These are phyloP conservation scores for Zygaena filipendulae DNA, from an alignment of 2,888 invertebrate species.

Conservation along the genomic window DNA sequence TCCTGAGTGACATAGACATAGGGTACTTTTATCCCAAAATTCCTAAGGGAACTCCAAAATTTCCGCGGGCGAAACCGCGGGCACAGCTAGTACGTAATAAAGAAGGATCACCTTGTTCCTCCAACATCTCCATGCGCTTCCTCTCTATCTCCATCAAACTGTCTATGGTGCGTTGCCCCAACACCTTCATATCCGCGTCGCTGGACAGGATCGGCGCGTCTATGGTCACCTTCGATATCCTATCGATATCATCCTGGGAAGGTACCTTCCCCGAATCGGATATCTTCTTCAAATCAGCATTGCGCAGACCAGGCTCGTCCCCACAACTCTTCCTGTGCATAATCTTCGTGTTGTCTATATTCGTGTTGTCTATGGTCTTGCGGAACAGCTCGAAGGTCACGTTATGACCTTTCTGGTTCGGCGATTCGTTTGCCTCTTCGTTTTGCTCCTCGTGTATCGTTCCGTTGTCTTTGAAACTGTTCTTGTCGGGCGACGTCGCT, in stretches of 20 bases:
- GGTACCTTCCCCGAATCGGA: slow-evolving; percentile 65
- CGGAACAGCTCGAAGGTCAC: slow-evolving; percentile 20
- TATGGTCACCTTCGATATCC: slow-evolving; percentile 89
- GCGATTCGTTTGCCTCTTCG: slow-evolving; percentile 16
- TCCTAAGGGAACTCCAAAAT: too few species aligned
- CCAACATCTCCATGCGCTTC: slow-evolving; percentile 85
- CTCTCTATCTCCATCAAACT: slow-evolving; percentile 91
- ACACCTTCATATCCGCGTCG: slow-evolving; percentile 72
- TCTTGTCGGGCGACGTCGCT: slow-evolving; percentile 48
- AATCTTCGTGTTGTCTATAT: slow-evolving; percentile 22
- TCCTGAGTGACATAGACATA: too few species aligned
- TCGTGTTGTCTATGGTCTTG: slow-evolving; percentile 11
- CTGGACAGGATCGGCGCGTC: slow-evolving; percentile 81
- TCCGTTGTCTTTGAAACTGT: slow-evolving; percentile 27
- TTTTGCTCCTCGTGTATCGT: slow-evolving; percentile 34
- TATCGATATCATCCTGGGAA: slow-evolving; percentile 87
- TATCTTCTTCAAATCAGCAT: slow-evolving; percentile 36
- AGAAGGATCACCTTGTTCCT: slow-evolving; percentile 92
- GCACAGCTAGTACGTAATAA: too few species aligned
- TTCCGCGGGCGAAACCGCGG: too few species aligned
- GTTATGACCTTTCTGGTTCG: slow-evolving; percentile 19
- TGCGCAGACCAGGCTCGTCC: slow-evolving; percentile 44
- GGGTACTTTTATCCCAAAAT: too few species aligned
- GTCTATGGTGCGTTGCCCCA: slow-evolving; percentile 83
- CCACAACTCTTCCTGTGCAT: slow-evolving; percentile 58